Base-by-base conservation (phyloP, 2,113 vertebrate species). In the Pangasianodon hypophthalmus region DNA sequence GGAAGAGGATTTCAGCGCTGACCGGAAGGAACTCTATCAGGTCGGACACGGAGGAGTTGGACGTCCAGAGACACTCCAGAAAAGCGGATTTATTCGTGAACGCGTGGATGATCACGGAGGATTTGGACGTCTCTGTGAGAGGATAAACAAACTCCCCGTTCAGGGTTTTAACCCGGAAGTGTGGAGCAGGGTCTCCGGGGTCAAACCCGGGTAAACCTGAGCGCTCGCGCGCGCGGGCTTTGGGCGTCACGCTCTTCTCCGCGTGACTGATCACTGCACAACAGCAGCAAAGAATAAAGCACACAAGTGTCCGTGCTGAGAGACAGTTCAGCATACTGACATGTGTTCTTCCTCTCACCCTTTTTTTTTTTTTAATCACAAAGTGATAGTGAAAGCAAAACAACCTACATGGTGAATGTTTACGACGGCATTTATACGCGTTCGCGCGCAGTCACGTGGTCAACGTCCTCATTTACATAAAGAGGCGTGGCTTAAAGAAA, bases 71-170 rank as follows among this genome's bases (percentile, higher is more conserved):
- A 21, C 94, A 93, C 93, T 97, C 96, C 87, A 96, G 88, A 21
- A 97, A 96, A 0, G 91, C 96, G 0, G 96, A 96, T 80, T 95
- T 95, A 91, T 96, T 96, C 80, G 95, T 97, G 93, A 96, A 97
- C 62, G 95, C 95, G 90, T 97, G 96, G 24, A 97, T 87, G 56
- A 96, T 52, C 60, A 97, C 82, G 1, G 94, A 91, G 0, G 88
- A 93, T 2, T 16, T 87, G 37, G 26, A 1, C 0, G 71, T 50
- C 0, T 88, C 91, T 3, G 50, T 46, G 3, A 93, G 93, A 10
- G 89, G 80, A 90, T 94, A 96, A 7, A 87, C 86, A n/a, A 97
- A 95, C 90, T 92, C 91, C 2, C 96, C 96, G 46, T 93, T 93
- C 91, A 97, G 91, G 19, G 96, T 97, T 0, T 84, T 71, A 18